A percentile compares a stretch with the other conserved stretches of the same genome.
Evolutionary conservation across 2,797 vertebrate species (phyloP).

Genomic region (Phaenicophaeus curvirostris): DNA sequence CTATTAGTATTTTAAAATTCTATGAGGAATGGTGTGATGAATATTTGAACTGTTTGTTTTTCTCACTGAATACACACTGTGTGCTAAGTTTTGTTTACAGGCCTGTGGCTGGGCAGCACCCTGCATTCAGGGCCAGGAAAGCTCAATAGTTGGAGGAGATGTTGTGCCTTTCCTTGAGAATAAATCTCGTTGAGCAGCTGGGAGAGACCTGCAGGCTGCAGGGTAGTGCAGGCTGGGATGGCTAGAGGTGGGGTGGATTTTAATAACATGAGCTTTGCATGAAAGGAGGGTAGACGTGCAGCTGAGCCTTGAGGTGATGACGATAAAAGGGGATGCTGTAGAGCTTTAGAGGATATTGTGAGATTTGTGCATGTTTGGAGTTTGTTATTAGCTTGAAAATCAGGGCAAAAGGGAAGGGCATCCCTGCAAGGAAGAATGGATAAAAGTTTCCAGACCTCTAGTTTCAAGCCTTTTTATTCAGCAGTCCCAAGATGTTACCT

Average conservation of each 20-base stretch:
- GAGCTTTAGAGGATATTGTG: not conserved
- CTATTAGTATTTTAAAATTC: not conserved
- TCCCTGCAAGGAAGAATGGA: not conserved
- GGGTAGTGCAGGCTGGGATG: rapidly evolving
- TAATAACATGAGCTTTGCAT: not conserved
- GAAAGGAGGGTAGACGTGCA: not conserved
- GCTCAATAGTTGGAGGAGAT: not conserved
- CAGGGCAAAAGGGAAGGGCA: not conserved
- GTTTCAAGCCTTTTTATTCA: not conserved
- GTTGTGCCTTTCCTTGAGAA: not conserved
- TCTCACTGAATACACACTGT: not conserved
- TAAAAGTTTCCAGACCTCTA: not conserved
- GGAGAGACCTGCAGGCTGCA: not conserved
- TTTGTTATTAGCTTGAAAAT: not conserved
- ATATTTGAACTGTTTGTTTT: not conserved
- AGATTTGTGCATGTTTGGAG: not conserved
- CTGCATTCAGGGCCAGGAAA: not conserved
- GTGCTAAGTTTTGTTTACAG: not conserved
- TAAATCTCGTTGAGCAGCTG: not conserved
- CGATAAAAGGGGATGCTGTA: not conserved
- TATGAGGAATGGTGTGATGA: not conserved
- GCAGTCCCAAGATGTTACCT: not conserved
- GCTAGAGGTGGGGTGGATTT: not conserved
- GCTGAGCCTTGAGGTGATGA: not conserved
- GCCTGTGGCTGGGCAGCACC: not conserved